Conservation (phyloP, 2,888 invertebrate genomes). For the Itoplectis maculator region DNA sequence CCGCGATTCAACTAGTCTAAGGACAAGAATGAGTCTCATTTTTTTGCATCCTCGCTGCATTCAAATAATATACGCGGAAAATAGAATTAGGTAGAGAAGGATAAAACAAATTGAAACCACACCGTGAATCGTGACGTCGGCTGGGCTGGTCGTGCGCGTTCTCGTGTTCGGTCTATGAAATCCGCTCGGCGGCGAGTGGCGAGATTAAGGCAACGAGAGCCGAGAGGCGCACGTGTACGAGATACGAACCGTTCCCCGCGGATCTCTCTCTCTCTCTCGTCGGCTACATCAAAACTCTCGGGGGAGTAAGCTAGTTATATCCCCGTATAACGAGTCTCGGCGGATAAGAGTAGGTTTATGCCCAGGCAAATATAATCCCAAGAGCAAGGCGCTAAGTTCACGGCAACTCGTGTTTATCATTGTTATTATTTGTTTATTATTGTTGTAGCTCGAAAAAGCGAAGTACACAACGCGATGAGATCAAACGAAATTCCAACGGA, state of each 20-base stretch:
- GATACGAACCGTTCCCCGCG: slow-evolving; percentile 56
- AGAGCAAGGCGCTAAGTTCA: slow-evolving; percentile 59
- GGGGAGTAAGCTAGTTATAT: slow-evolving; percentile 56
- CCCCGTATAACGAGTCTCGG: slow-evolving; percentile 35
- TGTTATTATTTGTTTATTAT: slow-evolving; percentile 40
- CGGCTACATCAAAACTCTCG: slow-evolving; percentile 66
- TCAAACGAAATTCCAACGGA: slow-evolving; percentile 39
- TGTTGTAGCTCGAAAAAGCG: slow-evolving; percentile 5
- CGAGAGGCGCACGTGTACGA: slow-evolving; percentile 51
- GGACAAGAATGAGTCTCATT: background rate
- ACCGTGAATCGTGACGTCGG: slow-evolving; percentile 43
- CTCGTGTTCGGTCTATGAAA: slow-evolving; percentile 54
- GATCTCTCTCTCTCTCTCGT: slow-evolving; percentile 47
- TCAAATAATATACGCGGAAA: slow-evolving; percentile 42
- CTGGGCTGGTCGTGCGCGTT: slow-evolving; percentile 11
- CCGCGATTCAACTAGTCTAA: background rate
- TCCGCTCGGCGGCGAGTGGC: slow-evolving; percentile 49
- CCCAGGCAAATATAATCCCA: slow-evolving; percentile 55
- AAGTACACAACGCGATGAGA: slow-evolving; percentile 17
- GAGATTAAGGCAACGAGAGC: slow-evolving; percentile 63
- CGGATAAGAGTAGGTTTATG: slow-evolving; percentile 32
- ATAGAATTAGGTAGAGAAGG: slow-evolving; percentile 58
- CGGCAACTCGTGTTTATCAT: slow-evolving; percentile 25
- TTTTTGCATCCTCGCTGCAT: background rate
- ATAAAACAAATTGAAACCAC: slow-evolving; percentile 66